These are phyloP conservation scores for Rugalucina vietnamica DNA, from an alignment of 2,888 invertebrate species.

Conservation along the genomic window DNA sequence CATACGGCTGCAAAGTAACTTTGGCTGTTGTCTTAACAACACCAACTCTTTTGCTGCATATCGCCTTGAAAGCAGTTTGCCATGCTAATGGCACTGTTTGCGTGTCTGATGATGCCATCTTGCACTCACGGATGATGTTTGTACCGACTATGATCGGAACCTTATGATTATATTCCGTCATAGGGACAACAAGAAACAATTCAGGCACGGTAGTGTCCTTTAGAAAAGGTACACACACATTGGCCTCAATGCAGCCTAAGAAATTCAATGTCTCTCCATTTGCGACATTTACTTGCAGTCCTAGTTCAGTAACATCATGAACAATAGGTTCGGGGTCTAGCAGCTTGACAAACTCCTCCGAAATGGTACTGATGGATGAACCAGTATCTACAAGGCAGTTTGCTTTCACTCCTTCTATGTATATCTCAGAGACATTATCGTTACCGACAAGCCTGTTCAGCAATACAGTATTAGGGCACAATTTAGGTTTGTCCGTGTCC, in stretches of 20 bases:
- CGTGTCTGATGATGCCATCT: background rate
- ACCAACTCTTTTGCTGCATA: background rate
- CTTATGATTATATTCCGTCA: conserved; percentile 6
- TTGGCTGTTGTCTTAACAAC: conserved; percentile 21
- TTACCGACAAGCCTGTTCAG: background rate
- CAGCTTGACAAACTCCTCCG: background rate
- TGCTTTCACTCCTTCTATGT: background rate
- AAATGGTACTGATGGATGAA: conserved; percentile 12
- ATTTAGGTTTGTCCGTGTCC: background rate
- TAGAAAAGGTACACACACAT: background rate
- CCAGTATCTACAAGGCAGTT: conserved; percentile 24
- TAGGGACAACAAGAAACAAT: background rate
- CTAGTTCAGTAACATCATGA: background rate
- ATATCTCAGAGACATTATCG: background rate
- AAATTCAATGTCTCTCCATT: background rate
- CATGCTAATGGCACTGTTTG: background rate
- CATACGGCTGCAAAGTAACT: conserved; percentile 11
- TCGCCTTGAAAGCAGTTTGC: conserved; percentile 2
- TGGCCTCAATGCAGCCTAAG: conserved; percentile 4
- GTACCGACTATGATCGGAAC: conserved; percentile 23
- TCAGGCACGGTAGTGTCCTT: background rate
- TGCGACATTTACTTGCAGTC: background rate
- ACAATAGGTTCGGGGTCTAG: background rate
- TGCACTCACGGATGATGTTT: conserved; percentile 3
- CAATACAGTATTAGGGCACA: background rate